A percentile compares a stretch with the other conserved stretches of the same genome.
Evolutionary conservation across 92 coral and sea anemone species (phyloP).

Genomic region (Palythoa caribaeorum): DNA sequence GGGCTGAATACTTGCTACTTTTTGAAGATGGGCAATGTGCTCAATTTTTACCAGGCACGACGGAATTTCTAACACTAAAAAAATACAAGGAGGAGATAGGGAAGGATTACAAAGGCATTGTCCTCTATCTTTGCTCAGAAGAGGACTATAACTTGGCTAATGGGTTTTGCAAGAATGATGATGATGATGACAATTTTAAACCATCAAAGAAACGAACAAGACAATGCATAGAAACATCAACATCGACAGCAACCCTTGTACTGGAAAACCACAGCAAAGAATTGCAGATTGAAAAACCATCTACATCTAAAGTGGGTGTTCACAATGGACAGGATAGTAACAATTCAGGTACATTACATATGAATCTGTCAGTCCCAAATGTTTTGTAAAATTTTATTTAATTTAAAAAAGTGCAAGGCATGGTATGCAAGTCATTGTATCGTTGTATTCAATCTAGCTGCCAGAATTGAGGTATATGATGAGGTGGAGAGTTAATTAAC

Average conservation of each 20-base stretch:
- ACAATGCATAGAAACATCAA: conserved; percentile 2
- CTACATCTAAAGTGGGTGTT: too few relatives aligned
- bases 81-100: conserved; percentile 25
- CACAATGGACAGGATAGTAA: too few relatives aligned
- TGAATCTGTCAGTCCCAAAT: too few relatives aligned
- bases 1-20: conserved; percentile 13
- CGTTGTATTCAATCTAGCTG: not conserved
- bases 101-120: conserved; percentile 36
- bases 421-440: conserved; percentile 12
- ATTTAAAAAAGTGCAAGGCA: too few relatives aligned
- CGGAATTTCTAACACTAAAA: conserved; percentile 14
- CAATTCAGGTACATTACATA: too few relatives aligned
- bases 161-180: not conserved
- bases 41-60: conserved; percentile 29
- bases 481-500: conserved; percentile 14
- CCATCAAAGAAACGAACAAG: conserved; percentile 7
- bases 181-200: conserved; percentile 6
- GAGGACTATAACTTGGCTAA: conserved; percentile 19
- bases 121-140: conserved; percentile 25
- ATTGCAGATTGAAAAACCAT: not conserved
- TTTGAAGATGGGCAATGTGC: conserved; percentile 29
- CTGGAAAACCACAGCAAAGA: conserved; percentile 1
- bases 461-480: conserved; percentile 1
- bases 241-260: conserved; percentile 5
- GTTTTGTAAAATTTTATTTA: too few relatives aligned